Base-by-base conservation (phyloP, 2,797 vertebrate genomes). In the Sorex maritimensis region DNA sequence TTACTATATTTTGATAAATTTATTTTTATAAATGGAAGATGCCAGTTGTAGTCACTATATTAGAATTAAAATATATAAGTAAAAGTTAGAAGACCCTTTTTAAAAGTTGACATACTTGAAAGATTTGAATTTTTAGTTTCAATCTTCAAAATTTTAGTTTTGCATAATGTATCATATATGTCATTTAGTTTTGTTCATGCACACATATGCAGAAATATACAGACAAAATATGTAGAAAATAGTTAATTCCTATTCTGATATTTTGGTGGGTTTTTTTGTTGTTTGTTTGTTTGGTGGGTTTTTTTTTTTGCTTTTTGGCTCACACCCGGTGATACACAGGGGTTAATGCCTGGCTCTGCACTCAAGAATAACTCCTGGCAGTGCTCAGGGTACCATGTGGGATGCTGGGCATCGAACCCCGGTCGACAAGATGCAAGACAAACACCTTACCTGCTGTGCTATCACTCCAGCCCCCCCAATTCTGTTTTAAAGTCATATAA, bases 21-120 rank as follows among this genome's bases (percentile, higher is more conserved):
- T 72, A 11, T 86, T 90, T 80, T 73, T 38, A 94, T 85, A 92
- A 86, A 73, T 88, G 23, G 30, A 73, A 75, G 80, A 94, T 85
- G 9, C 11, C 5, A 55, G 17, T 79, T 92, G 82, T 58, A 74
- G 55, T 6, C 12, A 5, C 17, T 81, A 0, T 61, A 61, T 78
- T 91, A 87, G 34, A 75, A 88, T 87, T 85, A 81, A 61, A 61
- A 5, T 61, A 61, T 21, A 61, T 61, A 61, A 6, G 14, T 13
- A 88, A 71, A 69, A 78, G 52, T 4, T 55, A 44, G 13, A 87
- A 73, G 86, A 30, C 15, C 30, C 21, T 83, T 77, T 72, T 81
- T 55, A 34, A 95, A 94, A 77, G 8, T 82, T 75, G 63, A n/a
- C 17, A 38, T 91, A 78, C 82, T 44, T 92, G 34, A 15, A 67